These are phyloP conservation scores for Napeogenes inachia DNA, from an alignment of 2,888 invertebrate species.

Conservation along the genomic window DNA sequence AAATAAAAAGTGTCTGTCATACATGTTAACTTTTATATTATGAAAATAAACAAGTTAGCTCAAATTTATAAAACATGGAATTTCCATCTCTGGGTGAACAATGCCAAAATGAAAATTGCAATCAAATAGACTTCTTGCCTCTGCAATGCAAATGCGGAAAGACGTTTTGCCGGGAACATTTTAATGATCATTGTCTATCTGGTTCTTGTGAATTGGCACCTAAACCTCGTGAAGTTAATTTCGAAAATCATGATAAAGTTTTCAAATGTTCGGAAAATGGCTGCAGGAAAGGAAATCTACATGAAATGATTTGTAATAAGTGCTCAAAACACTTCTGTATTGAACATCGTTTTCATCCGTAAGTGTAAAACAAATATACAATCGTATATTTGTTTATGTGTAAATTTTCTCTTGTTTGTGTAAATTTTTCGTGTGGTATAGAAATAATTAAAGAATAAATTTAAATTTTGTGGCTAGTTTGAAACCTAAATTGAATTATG, in stretches of 20 bases:
- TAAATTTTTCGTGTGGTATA: too few relatives aligned
- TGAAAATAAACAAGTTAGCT: conserved; percentile 7
- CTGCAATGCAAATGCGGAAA: conserved; percentile 80
- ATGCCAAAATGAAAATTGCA: conserved; percentile 79
- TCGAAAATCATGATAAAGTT: conserved; percentile 60
- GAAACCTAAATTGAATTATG: neutral
- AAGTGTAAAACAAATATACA: conserved; percentile 40
- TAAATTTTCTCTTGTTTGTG: too few relatives aligned
- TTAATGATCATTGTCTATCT: conserved; percentile 71
- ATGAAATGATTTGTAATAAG: conserved; percentile 80
- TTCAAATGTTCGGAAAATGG: conserved; percentile 75
- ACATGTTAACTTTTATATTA: conserved; percentile 9
- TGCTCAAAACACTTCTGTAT: conserved; percentile 84
- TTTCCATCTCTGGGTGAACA: conserved; percentile 84
- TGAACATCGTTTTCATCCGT: conserved; percentile 79
- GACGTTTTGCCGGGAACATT: conserved; percentile 83
- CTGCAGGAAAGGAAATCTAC: conserved; percentile 79
- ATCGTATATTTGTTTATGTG: too few relatives aligned
- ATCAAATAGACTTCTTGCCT: conserved; percentile 85
- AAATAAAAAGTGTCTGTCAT: too few relatives aligned
- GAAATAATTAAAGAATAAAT: too few relatives aligned
- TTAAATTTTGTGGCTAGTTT: neutral
- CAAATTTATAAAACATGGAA: conserved; percentile 75
- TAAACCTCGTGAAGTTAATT: conserved; percentile 57
- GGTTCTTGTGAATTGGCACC: conserved; percentile 71